These are phyloP conservation scores for Therioaphis trifolii DNA, from an alignment of 2,888 invertebrate genomes.

Conservation along the genomic window DNA sequence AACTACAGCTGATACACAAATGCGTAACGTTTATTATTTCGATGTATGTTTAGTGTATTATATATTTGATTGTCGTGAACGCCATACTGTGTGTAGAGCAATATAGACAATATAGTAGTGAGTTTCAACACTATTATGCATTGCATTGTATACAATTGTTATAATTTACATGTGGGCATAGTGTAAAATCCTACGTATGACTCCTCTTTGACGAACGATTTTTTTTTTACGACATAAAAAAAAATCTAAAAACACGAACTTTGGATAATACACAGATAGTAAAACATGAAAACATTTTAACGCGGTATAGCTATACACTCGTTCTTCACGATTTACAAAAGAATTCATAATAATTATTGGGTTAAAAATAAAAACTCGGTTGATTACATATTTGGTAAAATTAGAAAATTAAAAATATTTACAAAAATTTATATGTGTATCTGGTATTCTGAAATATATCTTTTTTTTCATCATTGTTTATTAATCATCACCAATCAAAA, in stretches of 20 bases:
- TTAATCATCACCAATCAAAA: no score
- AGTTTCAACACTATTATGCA: not conserved
- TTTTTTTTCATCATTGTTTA: no score
- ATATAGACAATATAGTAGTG: not conserved
- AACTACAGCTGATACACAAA: no score
- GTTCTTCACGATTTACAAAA: no score
- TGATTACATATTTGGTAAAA: not conserved
- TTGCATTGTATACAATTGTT: not conserved
- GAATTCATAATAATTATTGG: no score
- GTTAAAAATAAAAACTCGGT: not conserved
- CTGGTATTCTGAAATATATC: no score
- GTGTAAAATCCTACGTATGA: not conserved
- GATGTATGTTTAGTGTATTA: not conserved
- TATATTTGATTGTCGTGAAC: not conserved
- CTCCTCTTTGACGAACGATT: not conserved
- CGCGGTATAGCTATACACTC: no score
- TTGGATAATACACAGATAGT: not conserved
- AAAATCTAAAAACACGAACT: not conserved
- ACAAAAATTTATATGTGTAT: no score
- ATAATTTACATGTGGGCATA: not conserved
- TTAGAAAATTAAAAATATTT: no score
- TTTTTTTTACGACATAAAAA: not conserved
- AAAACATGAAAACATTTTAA: conserved; percentile 3
- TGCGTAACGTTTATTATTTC: no score
- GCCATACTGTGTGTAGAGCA: no score